Conservation (phyloP, 1,140 invertebrate species). For the Archegozetes longisetosus region DNA sequence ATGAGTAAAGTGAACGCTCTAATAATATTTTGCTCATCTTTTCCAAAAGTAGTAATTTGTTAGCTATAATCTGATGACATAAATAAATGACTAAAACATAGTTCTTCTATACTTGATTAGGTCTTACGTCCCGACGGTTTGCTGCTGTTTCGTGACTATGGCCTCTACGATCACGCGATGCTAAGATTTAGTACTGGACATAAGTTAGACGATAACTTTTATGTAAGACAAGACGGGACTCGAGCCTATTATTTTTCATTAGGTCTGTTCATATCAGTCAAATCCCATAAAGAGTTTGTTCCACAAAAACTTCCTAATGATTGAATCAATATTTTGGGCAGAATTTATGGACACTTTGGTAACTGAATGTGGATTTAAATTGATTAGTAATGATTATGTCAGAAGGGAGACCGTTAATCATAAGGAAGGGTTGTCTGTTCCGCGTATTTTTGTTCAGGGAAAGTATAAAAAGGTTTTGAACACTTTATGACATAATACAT, state of each 20-base stretch:
- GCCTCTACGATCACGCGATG: slow-evolving; percentile 94
- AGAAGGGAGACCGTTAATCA: slow-evolving; percentile 71
- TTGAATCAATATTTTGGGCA: background rate
- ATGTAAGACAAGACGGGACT: slow-evolving; percentile 93
- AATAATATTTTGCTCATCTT: no score
- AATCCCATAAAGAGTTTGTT: background rate
- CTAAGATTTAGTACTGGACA: slow-evolving; percentile 72
- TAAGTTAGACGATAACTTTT: slow-evolving; percentile 87
- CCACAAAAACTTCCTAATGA: background rate
- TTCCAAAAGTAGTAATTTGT: no score
- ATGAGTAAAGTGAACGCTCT: no score
- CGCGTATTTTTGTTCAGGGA: slow-evolving; percentile 76
- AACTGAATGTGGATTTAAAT: slow-evolving; percentile 46
- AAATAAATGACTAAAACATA: no score
- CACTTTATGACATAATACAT: no score
- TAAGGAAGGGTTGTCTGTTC: slow-evolving; percentile 77
- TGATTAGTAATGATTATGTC: slow-evolving; percentile 51
- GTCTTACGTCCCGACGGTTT: slow-evolving; percentile 62
- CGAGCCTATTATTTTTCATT: slow-evolving; percentile 26
- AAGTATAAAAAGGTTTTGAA: slow-evolving; percentile 61
- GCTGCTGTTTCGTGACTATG: slow-evolving; percentile 88
- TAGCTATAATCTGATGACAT: no score
- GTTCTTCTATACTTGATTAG: no score
- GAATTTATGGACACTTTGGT: slow-evolving; percentile 36
- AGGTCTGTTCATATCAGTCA: slow-evolving; percentile 16